phyloP scores from a whole-genome alignment of 2,113 vertebrate genomes.

The Acanthisitta chloris region DNA sequence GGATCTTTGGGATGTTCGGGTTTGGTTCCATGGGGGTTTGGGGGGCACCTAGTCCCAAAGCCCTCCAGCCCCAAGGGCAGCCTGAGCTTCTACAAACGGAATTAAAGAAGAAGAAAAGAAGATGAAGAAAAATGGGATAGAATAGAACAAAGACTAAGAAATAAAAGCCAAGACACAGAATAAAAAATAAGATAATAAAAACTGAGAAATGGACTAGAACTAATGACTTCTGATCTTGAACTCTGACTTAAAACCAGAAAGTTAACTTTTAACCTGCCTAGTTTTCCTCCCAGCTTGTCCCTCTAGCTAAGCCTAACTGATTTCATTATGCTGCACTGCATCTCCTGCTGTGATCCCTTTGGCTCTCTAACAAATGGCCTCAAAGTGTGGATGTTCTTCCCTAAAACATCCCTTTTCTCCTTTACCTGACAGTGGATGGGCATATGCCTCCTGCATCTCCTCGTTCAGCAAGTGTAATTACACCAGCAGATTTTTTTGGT shows the following conservation, averaged over 20 bases:
- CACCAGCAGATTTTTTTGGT: slow-evolving; percentile 13
- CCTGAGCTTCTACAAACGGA: background rate
- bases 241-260: background rate
- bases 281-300: background rate
- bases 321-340: background rate
- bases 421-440: background rate
- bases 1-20: background rate
- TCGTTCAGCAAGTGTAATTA: background rate
- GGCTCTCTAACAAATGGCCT: background rate
- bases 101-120: background rate
- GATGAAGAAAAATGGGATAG: background rate
- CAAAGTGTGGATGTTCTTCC: background rate
- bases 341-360: background rate
- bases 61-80: background rate
- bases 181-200: background rate
- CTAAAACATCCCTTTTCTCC: background rate
- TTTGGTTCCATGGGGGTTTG: background rate
- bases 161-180: background rate
- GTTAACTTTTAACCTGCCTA: background rate
- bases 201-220: background rate
- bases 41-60: background rate
- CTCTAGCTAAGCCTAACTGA: background rate
- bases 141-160: background rate
- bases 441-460: background rate
- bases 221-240: background rate